phyloP scores from a whole-genome alignment of 2,797 vertebrate species.

The Crenuchus spilurus region DNA sequence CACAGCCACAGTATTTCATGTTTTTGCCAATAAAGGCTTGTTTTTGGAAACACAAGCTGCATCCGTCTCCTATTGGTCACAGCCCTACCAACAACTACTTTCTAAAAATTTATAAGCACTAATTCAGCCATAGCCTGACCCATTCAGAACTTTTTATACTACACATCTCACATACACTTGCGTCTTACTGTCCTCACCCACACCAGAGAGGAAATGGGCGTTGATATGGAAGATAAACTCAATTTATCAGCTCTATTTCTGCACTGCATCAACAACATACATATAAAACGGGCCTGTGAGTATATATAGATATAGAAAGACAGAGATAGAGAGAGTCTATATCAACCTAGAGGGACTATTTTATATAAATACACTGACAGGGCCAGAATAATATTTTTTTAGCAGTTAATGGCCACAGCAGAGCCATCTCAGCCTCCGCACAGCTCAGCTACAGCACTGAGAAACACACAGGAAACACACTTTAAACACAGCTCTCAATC shows the following conservation, averaged over 20 bases:
- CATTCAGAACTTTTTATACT: not conserved
- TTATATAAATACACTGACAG: constrained; percentile 4
- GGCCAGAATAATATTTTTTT: constrained; percentile 51
- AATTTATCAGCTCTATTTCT: constrained; percentile 50
- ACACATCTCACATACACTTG: not conserved
- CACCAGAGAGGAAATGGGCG: constrained; percentile 37
- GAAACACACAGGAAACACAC: constrained; percentile 69
- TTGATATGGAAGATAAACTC: constrained; percentile 42
- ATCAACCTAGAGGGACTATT: constrained; percentile 9
- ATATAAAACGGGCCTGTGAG: too few species aligned
- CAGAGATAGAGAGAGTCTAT: not conserved
- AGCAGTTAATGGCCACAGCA: constrained; percentile 63
- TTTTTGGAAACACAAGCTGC: too few species aligned
- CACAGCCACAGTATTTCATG: too few species aligned
- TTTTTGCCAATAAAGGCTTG: too few species aligned
- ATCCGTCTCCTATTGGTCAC: too few species aligned
- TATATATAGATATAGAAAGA: constrained; percentile 9
- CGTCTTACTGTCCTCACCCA: constrained; percentile 1
- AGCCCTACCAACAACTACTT: too few species aligned
- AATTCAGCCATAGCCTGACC: too few species aligned
- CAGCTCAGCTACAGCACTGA: constrained; percentile 41
- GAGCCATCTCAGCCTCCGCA: constrained; percentile 35
- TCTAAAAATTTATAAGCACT: too few species aligned
- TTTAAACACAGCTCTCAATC: constrained; percentile 68
- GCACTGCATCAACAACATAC: constrained; percentile 39